These are phyloP conservation scores for Trichogramma dendrolimi DNA, from an alignment of 2,888 invertebrate species.

Conservation along the genomic window DNA sequence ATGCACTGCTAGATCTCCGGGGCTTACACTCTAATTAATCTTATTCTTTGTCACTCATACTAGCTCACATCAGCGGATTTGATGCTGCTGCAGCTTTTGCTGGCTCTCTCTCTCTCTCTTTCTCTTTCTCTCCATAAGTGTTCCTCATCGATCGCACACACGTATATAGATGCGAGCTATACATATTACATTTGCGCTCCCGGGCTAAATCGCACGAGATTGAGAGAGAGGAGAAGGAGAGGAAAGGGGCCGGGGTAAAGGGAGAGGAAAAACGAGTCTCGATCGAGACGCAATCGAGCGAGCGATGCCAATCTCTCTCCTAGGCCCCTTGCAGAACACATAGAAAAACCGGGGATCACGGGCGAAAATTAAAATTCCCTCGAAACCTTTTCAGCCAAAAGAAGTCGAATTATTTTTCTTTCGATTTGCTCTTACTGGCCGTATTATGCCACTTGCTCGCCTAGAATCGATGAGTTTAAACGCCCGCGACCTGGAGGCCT, in stretches of 20 bases:
- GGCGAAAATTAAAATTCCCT: constrained; percentile 17
- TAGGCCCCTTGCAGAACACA: too few relatives aligned
- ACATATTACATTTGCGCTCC: constrained; percentile 13
- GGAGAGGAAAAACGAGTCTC: constrained; percentile 6
- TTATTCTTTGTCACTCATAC: too few relatives aligned
- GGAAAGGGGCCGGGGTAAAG: background rate
- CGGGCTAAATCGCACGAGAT: constrained; percentile 20
- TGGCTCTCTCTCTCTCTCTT: constrained; percentile 1
- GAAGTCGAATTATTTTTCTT: too few relatives aligned
- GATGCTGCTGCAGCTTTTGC: too few relatives aligned
- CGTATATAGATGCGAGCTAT: constrained; percentile 18
- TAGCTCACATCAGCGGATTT: too few relatives aligned
- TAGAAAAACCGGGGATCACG: background rate
- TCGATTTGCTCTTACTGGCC: too few relatives aligned
- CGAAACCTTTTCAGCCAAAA: too few relatives aligned
- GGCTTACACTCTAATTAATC: too few relatives aligned
- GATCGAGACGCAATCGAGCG: constrained; percentile 26
- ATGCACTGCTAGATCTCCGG: too few relatives aligned
- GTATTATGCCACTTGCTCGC: too few relatives aligned
- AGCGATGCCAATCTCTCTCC: constrained; percentile 22
- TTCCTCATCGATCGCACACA: constrained; percentile 5
- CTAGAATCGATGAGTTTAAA: too few relatives aligned
- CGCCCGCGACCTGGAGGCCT: too few relatives aligned
- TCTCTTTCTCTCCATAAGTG: background rate
- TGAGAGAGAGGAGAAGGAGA: constrained; percentile 4